A percentile compares a stretch with the other conserved stretches of the same genome.
Evolutionary conservation across 2,888 invertebrate genomes (phyloP).

Genomic region (Cetonia aurata): DNA sequence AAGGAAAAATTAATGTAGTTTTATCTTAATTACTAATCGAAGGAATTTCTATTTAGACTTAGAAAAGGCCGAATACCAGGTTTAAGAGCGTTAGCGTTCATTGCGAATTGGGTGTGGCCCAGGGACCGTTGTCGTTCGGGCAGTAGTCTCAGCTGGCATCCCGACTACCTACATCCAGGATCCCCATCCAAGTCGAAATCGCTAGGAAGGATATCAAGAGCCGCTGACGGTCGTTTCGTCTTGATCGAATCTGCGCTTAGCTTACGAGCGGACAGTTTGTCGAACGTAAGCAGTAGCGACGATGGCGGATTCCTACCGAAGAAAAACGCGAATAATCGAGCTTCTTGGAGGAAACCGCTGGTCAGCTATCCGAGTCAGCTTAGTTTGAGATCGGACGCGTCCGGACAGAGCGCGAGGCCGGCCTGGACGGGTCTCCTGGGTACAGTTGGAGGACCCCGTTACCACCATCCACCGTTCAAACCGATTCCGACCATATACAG

Average conservation of each 20-base stretch:
- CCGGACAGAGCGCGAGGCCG: slow-evolving; percentile 70
- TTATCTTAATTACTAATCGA: slow-evolving; percentile 8
- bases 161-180: slow-evolving; percentile 62
- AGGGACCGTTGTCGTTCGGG: slow-evolving; percentile 76
- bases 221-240: slow-evolving; percentile 82
- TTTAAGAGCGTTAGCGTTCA: slow-evolving; percentile 80
- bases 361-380: slow-evolving; percentile 77
- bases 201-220: slow-evolving; percentile 78
- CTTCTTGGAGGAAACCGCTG: slow-evolving; percentile 75
- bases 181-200: slow-evolving; percentile 61
- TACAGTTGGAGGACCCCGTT: slow-evolving; percentile 54
- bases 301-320: slow-evolving; percentile 87
- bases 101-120: slow-evolving; percentile 83
- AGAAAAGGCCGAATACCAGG: slow-evolving; percentile 96
- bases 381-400: slow-evolving; percentile 76
- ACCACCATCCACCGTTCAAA: slow-evolving; percentile 63
- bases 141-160: slow-evolving; percentile 64
- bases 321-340: slow-evolving; percentile 67
- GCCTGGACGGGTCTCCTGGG: slow-evolving; percentile 56
- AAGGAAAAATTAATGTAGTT: slow-evolving; percentile 46
- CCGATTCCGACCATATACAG: slow-evolving; percentile 64
- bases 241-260: slow-evolving; percentile 70
- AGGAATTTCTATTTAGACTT: slow-evolving; percentile 73
- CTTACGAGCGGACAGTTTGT: slow-evolving; percentile 70
- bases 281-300: slow-evolving; percentile 77